Evolutionary conservation across 2,888 invertebrate species (phyloP), one percentile per base, ranked within the genome.

Genomic region (Acheta domesticus): DNA sequence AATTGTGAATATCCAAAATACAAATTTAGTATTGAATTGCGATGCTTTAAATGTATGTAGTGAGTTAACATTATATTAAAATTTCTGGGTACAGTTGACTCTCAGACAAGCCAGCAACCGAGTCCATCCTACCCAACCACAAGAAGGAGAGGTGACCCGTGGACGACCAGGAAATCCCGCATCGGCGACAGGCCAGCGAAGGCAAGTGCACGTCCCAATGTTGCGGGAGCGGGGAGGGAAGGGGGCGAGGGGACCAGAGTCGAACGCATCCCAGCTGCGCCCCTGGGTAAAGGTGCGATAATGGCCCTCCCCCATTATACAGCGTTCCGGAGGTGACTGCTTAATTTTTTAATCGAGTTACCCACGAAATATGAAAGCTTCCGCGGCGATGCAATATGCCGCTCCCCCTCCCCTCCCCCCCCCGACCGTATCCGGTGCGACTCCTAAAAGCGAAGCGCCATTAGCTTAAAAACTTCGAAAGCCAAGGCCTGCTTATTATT

Each of bases 261-360:
- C 62, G 62, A 23, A 62, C 62, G 62, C 16, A 14, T n/a, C 62
- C 62, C 62, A 62, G 62, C 62, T 62, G 62, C n/a, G n/a, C 16
- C 62, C 62, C 62, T 62, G 16, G 62, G n/a, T 11, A 62, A 62
- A 62, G 62, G 62, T 62, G 62, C 62, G 62, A 62, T 62, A 62
- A 62, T 62, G n/a, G 62, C 62, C n/a, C n/a, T 16, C 62, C n/a
- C 16, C 62, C 62, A 62, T 62, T 62, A n/a, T n/a, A 62, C 8
- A 5, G n/a, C 62, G 62, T 62, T 62, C 62, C 62, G 62, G 62
- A 62, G 62, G 62, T 62, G 62, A 62, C 62, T 62, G 62, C 62
- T 62, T 62, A 62, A 62, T 62, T 62, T 62, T 62, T 62, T 62
- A 62, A 62, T 62, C 62, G 62, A 62, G 62, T 62, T 62, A 62